Percentiles rank a stretch among this genome's conserved stretches.
Evolutionary conservation across 2,113 vertebrate species (phyloP).

Genomic region (Halichoerus grypus): DNA sequence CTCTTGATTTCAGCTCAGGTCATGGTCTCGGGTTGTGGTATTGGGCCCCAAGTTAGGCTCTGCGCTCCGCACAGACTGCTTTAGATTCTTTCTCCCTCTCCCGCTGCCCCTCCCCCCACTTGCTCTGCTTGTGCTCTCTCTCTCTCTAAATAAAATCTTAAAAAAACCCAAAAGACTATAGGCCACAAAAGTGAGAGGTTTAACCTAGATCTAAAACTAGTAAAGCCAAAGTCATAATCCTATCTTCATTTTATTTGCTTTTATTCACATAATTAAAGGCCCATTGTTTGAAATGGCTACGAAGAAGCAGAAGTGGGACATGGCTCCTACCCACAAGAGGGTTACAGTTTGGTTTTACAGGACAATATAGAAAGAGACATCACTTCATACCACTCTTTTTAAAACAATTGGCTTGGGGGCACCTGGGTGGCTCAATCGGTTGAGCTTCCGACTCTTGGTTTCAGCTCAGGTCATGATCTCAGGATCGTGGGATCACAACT

Average conservation of each 20-base stretch:
- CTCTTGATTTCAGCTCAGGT: neutral
- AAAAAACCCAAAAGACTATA: neutral
- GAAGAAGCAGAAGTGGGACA: neutral
- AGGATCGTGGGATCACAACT: neutral
- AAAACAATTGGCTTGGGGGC: neutral
- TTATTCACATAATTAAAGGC: conserved; percentile 46
- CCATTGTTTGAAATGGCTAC: neutral
- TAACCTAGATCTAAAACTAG: conserved; percentile 26
- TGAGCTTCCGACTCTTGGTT: neutral
- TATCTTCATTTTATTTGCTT: neutral
- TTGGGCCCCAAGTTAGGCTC: neutral
- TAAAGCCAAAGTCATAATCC: neutral
- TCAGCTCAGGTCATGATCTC: neutral
- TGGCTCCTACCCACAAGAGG: neutral
- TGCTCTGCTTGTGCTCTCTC: neutral
- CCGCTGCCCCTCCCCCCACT: neutral
- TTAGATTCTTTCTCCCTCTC: neutral
- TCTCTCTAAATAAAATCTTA: neutral
- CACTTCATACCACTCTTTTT: neutral
- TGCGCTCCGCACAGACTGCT: neutral
- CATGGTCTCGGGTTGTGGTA: neutral
- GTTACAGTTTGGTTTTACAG: neutral
- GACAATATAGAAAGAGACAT: neutral
- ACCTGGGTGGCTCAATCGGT: neutral
- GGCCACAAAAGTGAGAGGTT: neutral